phyloP scores from a whole-genome alignment of 2,797 vertebrate genomes.

The Siniperca scherzeri region DNA sequence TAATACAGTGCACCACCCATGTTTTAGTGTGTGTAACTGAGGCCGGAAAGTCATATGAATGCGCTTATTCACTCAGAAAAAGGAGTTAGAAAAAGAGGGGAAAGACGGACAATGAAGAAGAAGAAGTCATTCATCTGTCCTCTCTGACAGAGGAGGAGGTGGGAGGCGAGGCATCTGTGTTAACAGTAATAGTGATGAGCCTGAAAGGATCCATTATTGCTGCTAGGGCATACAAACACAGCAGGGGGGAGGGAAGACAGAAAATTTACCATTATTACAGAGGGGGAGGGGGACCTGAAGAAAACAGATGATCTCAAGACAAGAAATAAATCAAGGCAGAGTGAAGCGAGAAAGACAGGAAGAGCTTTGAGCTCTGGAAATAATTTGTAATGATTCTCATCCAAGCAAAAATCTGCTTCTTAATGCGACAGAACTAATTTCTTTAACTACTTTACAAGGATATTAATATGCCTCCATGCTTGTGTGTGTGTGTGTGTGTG shows the following conservation, averaged over 20 bases:
- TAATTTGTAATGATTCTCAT: conserved; percentile 29
- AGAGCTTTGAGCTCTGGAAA: conserved; percentile 25
- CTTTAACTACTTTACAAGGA: conserved; percentile 24
- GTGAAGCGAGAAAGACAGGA: conserved; percentile 29
- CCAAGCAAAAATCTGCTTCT: conserved; percentile 43
- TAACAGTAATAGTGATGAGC: conserved; percentile 66
- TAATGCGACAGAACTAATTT: conserved; percentile 51
- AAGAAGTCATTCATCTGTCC: conserved; percentile 55
- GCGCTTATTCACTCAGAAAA: conserved; percentile 57
- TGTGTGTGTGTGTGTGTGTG: conserved; percentile 10
- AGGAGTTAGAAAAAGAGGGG: conserved; percentile 7
- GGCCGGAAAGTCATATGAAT: conserved; percentile 42
- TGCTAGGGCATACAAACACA: conserved; percentile 44
- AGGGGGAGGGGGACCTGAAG: conserved; percentile 49
- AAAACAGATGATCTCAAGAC: conserved; percentile 62
- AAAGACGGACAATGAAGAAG: conserved; percentile 31
- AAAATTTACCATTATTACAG: conserved; percentile 54
- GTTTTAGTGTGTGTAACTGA: conserved; percentile 31
- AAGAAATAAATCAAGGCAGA: conserved; percentile 45
- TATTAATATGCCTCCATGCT: conserved; percentile 39
- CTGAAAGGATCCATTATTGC: conserved; percentile 74
- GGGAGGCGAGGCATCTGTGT: conserved; percentile 49
- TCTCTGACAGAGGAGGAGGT: conserved; percentile 30
- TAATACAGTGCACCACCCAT: conserved; percentile 15
- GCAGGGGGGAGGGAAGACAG: conserved; percentile 27